Conservation (phyloP, 2,797 vertebrate genomes). For the Benthosema pterotum region DNA sequence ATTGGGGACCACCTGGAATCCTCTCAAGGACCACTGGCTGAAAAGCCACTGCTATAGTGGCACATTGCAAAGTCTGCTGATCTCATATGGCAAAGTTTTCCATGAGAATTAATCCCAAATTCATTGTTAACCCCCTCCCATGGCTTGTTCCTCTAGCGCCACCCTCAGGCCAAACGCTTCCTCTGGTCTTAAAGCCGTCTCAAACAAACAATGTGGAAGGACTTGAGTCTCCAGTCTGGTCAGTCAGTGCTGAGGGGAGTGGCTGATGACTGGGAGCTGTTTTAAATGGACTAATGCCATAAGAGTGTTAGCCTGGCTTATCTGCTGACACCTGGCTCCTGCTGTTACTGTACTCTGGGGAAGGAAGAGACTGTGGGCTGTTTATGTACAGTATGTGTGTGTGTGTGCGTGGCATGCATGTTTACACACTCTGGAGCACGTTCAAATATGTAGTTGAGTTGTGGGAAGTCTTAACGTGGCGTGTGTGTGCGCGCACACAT, state of each 20-base stretch:
- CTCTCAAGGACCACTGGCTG: no score
- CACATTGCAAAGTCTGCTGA: no score
- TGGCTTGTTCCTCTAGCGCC: no score
- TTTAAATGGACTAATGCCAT: constrained; percentile 57
- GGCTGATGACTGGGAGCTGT: constrained; percentile 37
- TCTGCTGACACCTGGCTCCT: constrained; percentile 41
- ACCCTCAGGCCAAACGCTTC: no score
- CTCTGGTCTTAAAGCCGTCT: no score
- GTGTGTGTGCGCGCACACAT: neutral
- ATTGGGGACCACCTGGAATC: no score
- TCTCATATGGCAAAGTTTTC: no score
- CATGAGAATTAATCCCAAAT: no score
- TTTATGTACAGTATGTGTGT: neutral
- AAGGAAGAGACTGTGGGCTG: neutral
- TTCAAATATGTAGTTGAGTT: neutral
- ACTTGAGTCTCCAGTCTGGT: neutral
- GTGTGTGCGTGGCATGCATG: neutral
- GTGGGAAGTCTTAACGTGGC: neutral
- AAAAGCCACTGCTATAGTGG: no score
- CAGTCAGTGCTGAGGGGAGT: constrained; percentile 24
- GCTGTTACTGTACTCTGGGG: constrained; percentile 31
- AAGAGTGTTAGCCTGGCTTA: constrained; percentile 63
- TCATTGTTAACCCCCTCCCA: no score
- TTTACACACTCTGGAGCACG: no score
- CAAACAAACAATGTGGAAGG: no score